Base-by-base conservation (phyloP, 2,888 invertebrate genomes). In the Aethes cnicana region DNA sequence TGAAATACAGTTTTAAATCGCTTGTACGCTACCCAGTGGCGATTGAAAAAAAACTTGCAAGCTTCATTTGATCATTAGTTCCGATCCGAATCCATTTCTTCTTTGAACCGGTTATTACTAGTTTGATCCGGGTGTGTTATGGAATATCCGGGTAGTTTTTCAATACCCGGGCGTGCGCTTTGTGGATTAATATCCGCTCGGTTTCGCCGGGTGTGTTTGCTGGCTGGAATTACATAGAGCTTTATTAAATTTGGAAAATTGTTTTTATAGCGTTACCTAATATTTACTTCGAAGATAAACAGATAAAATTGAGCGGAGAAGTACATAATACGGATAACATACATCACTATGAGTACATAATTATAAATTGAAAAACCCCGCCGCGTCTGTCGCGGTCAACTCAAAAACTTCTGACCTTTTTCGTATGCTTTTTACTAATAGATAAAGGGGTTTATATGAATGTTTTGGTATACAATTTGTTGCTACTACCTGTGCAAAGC, bases 61-160 rank as follows among this genome's bases (percentile, higher is more conserved):
- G 30, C 46, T 59, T 58, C 60, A 60, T 55, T 58, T 64, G 69
- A 72, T 74, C 78, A 79, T 80, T 77, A 79, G 74, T 77, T 76
- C 69, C 64, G 64, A 68, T 76, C 69, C 64, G 64, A 68, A 68
- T 64, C 61, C 63, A 67, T 64, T 65, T 62, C 59, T 63, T 57
- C 67, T 74, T 70, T 67, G 64, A 72, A 66, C 69, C 66, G 74
- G 69, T 72, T 61, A 70, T 69, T 68, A 70, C 68, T 68, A 64
- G 69, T 68, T 69, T 67, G 59, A 52, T 57, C 56, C 57, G 58
- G 57, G 25, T 26, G 28, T 44, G 12, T 30, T 32, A 30, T 17
- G 21, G 16, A 12, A 36, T 43, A 30, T 44, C 49, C 23, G 42
- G 43, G 28, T 35, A 36, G 43, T 46, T 46, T 52, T 39, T 46